Evolutionary conservation across 1,140 invertebrate species (phyloP).

Genomic region (Neodiprion lecontei): DNA sequence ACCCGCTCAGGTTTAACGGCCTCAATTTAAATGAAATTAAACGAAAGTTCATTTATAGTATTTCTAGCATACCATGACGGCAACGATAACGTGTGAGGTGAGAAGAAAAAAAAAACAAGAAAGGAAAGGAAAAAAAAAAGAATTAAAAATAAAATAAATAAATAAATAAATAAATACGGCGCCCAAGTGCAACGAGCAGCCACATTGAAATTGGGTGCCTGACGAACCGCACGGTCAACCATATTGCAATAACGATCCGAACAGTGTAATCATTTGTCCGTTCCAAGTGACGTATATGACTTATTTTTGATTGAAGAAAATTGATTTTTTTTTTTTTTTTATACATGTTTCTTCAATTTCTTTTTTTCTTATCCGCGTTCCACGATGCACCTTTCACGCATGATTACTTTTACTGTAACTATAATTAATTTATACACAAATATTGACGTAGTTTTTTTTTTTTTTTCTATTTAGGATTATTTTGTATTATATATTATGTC

Average conservation of each 20-base stretch:
- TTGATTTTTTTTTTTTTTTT: not conserved
- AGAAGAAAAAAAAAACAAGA: slow-evolving; percentile 10
- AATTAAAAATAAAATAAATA: not conserved
- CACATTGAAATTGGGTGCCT: slow-evolving; percentile 36
- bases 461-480: not conserved
- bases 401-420: not conserved
- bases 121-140: slow-evolving; percentile 8
- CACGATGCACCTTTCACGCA: too few relatives aligned
- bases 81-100: slow-evolving; percentile 5
- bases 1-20: slow-evolving; percentile 68
- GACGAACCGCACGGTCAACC: slow-evolving; percentile 10
- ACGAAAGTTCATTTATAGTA: not conserved
- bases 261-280: not conserved
- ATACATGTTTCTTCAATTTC: not conserved
- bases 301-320: not conserved
- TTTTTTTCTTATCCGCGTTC: not conserved
- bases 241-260: not conserved
- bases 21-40: slow-evolving; percentile 25
- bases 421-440: not conserved
- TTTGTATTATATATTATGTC: not conserved
- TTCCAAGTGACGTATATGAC: not conserved
- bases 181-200: slow-evolving; percentile 39
- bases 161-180: slow-evolving; percentile 6
- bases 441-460: too few relatives aligned
- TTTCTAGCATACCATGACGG: not conserved